These are phyloP conservation scores for Menidia menidia DNA, from an alignment of 2,797 vertebrate species.

Conservation along the genomic window DNA sequence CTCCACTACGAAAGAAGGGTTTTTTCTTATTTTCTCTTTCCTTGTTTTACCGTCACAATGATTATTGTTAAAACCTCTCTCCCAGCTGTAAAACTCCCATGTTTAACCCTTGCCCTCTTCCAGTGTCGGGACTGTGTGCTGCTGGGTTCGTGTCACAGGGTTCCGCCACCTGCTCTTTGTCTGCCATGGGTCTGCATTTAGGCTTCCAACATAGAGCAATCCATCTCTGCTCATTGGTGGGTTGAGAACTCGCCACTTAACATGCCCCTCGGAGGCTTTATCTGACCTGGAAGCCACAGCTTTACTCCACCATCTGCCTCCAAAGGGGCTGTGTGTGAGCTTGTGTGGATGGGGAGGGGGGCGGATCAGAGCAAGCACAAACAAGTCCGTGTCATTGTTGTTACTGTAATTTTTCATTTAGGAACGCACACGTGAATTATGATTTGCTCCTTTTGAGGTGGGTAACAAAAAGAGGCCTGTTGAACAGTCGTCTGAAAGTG, in stretches of 20 bases:
- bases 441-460: not conserved
- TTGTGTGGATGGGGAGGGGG: conserved; percentile 14
- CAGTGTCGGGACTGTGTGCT: conserved; percentile 38
- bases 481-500: conserved; percentile 30
- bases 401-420: conserved; percentile 16
- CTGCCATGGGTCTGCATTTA: conserved; percentile 41
- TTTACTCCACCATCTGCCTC: conserved; percentile 75
- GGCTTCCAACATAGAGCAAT: conserved; percentile 56
- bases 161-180: conserved; percentile 72
- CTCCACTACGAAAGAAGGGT: not conserved
- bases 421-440: conserved; percentile 15
- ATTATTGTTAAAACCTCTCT: conserved; percentile 2
- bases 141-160: conserved; percentile 43
- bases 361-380: not conserved
- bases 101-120: conserved; percentile 24
- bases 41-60: not conserved
- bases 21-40: not conserved
- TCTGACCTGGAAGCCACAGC: conserved; percentile 64
- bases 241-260: conserved; percentile 54
- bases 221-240: conserved; percentile 61
- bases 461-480: conserved; percentile 7
- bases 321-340: conserved; percentile 2
- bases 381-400: conserved; percentile 30
- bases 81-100: conserved; percentile 1
- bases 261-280: conserved; percentile 69